These are phyloP conservation scores for Passer domesticus DNA, from an alignment of 2,113 vertebrate genomes.

Conservation along the genomic window DNA sequence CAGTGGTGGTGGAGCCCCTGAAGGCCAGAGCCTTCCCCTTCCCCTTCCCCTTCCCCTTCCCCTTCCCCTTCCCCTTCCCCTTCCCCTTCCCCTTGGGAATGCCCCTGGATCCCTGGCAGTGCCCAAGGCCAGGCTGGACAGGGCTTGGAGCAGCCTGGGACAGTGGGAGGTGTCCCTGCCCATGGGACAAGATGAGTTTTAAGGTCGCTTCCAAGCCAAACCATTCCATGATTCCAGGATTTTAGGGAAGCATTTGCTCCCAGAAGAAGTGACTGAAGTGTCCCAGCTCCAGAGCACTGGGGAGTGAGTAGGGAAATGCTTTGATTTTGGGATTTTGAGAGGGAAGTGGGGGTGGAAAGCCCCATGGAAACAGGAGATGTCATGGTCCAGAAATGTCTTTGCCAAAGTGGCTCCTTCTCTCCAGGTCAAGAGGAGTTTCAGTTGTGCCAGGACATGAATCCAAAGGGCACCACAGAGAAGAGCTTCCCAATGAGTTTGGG, in stretches of 20 bases:
- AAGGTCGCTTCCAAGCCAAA: background rate
- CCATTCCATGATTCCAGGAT: background rate
- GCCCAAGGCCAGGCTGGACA: fast-evolving
- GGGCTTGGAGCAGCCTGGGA: background rate
- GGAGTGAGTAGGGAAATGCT: fast-evolving
- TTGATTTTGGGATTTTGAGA: background rate
- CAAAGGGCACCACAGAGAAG: background rate
- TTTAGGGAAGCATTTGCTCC: background rate
- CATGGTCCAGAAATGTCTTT: background rate
- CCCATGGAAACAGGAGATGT: background rate
- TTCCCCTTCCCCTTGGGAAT: background rate
- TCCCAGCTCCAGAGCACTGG: background rate
- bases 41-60: background rate
- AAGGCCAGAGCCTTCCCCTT: background rate
- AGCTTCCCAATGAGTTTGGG: background rate
- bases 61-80: background rate
- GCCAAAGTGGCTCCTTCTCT: background rate
- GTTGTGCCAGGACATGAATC: background rate
- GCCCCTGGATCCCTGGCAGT: background rate
- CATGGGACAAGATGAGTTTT: background rate
- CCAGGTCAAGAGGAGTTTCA: background rate
- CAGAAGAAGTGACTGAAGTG: background rate
- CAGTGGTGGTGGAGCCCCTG: background rate
- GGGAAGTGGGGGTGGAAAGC: background rate
- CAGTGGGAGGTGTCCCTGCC: background rate